Evolutionary conservation across 2,888 invertebrate genomes (phyloP).

Genomic region (Helicoverpa assulta): DNA sequence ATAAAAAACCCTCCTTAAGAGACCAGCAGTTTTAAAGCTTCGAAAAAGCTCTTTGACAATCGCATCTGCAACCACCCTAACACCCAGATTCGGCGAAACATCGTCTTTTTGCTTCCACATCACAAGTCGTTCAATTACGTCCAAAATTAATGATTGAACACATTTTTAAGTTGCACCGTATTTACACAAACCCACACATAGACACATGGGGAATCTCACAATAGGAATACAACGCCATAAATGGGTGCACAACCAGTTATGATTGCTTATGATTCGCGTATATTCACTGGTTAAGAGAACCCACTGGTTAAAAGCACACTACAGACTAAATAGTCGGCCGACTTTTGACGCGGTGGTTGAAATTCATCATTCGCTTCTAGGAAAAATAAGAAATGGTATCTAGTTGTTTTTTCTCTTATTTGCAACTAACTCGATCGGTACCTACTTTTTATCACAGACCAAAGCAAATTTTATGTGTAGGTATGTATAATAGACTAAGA

Average conservation of each 20-base stretch:
- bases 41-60: background rate
- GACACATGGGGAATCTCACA: slow-evolving; percentile 72
- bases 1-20: too few relatives aligned
- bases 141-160: slow-evolving; percentile 89
- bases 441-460: slow-evolving; percentile 11
- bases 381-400: too few relatives aligned
- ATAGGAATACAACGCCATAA: slow-evolving; percentile 88
- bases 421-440: too few relatives aligned
- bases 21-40: too few relatives aligned
- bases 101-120: slow-evolving; percentile 81
- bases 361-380: too few relatives aligned
- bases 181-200: slow-evolving; percentile 66
- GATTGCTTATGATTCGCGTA: slow-evolving; percentile 79
- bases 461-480: slow-evolving; percentile 10
- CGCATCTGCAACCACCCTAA: slow-evolving; percentile 46
- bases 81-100: slow-evolving; percentile 80
- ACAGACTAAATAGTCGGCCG: too few relatives aligned
- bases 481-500: slow-evolving; percentile 21
- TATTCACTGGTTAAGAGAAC: slow-evolving; percentile 54
- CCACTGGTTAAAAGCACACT: too few relatives aligned
- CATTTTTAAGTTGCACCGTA: slow-evolving; percentile 79
- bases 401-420: too few relatives aligned
- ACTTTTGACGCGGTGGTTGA: too few relatives aligned
- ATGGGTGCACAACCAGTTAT: slow-evolving; percentile 87
- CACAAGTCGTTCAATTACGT: slow-evolving; percentile 87